These are phyloP conservation scores for Scomber japonicus DNA, from an alignment of 2,113 vertebrate genomes.

Conservation along the genomic window DNA sequence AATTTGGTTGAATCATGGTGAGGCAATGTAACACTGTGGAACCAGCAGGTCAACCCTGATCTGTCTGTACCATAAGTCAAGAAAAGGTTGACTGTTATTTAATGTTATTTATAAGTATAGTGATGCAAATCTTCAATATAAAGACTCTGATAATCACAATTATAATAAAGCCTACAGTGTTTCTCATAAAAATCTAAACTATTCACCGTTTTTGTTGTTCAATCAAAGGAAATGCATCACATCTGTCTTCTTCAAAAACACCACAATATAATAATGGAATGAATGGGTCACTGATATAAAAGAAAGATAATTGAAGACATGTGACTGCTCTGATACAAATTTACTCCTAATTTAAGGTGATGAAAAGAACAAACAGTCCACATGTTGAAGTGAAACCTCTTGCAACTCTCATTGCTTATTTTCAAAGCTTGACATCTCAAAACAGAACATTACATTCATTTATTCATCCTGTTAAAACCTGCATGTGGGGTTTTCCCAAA, in stretches of 20 bases:
- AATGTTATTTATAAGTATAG: not conserved
- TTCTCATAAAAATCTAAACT: not conserved
- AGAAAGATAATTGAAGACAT: slow-evolving; percentile 13
- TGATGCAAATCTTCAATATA: not conserved
- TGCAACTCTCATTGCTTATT: slow-evolving; percentile 17
- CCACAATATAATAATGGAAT: not conserved
- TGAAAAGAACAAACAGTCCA: slow-evolving; percentile 7
- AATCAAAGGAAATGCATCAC: not conserved
- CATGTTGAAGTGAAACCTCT: not conserved
- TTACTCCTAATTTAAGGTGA: not conserved
- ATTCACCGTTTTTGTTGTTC: not conserved
- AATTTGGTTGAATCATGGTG: slow-evolving; percentile 3
- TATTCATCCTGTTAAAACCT: not conserved
- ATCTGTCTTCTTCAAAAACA: slow-evolving; percentile 7
- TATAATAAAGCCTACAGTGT: not conserved
- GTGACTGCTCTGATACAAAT: slow-evolving; percentile 17
- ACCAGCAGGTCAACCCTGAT: not conserved
- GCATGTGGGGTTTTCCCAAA: not conserved
- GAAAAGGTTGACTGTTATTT: not conserved
- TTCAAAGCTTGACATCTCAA: slow-evolving; percentile 23
- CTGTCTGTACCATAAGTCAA: too few relatives aligned
- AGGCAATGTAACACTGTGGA: slow-evolving; percentile 7
- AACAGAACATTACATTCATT: slow-evolving; percentile 3
- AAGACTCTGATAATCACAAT: not conserved
- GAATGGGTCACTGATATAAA: slow-evolving; percentile 7